Evolutionary conservation across 2,888 invertebrate species (phyloP).

Genomic region (Caenorhabditis wallacei): DNA sequence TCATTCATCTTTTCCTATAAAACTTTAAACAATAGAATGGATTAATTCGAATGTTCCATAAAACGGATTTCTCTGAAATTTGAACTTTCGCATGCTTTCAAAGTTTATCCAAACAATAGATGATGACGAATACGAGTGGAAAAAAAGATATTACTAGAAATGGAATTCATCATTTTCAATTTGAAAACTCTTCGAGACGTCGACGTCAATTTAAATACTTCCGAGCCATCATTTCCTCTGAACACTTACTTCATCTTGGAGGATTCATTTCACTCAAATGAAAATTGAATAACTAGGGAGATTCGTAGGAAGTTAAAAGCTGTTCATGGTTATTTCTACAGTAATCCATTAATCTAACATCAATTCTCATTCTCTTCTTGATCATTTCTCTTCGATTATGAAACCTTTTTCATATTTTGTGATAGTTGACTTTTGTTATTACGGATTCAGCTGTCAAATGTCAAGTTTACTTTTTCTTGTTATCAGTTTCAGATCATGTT

Average conservation of each 20-base stretch:
- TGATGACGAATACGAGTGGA: background rate
- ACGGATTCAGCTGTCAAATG: constrained; percentile 24
- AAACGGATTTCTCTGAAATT: background rate
- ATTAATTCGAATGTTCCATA: background rate
- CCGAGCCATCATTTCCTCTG: background rate
- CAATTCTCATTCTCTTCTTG: background rate
- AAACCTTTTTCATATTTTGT: constrained; percentile 1
- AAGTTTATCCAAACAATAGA: background rate
- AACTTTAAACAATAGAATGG: background rate
- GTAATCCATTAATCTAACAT: too few relatives aligned
- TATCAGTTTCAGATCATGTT: constrained; percentile 16
- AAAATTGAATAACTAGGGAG: too few relatives aligned
- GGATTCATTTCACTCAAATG: too few relatives aligned
- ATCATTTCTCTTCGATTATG: background rate
- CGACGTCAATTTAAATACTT: background rate
- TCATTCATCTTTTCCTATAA: background rate
- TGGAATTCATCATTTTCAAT: constrained; percentile 1
- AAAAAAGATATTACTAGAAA: background rate
- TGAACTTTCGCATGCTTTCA: background rate
- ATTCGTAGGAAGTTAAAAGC: too few relatives aligned
- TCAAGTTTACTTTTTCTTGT: constrained; percentile 21
- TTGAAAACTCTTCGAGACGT: background rate
- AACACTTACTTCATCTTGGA: too few relatives aligned
- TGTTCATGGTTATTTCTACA: too few relatives aligned
- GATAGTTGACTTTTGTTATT: background rate